A percentile compares a stretch with the other conserved stretches of the same genome.
Conservation (phyloP, 2,797 vertebrate species). For the Muscicapa comitata region DNA sequence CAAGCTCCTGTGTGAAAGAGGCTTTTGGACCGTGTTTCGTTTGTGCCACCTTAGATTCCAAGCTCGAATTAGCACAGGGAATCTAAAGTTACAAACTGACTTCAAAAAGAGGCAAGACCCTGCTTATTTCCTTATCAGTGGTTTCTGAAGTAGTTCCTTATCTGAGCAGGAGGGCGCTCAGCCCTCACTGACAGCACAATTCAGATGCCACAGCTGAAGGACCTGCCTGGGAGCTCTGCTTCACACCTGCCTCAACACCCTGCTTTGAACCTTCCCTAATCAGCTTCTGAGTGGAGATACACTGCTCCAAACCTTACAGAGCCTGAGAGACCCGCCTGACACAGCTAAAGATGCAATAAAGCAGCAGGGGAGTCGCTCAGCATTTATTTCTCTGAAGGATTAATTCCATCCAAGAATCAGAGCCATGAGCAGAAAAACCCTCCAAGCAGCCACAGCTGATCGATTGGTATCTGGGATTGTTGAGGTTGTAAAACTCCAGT, state of each 20-base stretch:
- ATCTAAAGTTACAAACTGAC: not conserved
- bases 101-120: not conserved
- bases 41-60: not conserved
- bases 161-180: not conserved
- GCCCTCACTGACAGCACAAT: rapidly evolving
- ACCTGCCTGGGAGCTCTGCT: not conserved
- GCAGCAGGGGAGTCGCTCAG: not conserved
- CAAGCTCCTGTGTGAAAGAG: rapidly evolving
- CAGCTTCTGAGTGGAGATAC: not conserved
- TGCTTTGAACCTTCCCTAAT: not conserved
- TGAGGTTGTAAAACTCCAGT: not conserved
- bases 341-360: not conserved
- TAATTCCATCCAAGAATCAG: not conserved
- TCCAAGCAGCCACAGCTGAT: not conserved
- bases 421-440: not conserved
- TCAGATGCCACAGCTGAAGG: not conserved
- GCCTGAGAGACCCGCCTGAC: rapidly evolving
- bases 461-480: rapidly evolving
- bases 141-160: not conserved
- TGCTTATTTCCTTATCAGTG: not conserved
- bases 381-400: not conserved
- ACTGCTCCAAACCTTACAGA: not conserved
- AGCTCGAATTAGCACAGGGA: not conserved
- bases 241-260: not conserved
- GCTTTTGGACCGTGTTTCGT: not conserved